Conservation (phyloP, 2,888 invertebrate species). For the Drosophila kanekoi region DNA sequence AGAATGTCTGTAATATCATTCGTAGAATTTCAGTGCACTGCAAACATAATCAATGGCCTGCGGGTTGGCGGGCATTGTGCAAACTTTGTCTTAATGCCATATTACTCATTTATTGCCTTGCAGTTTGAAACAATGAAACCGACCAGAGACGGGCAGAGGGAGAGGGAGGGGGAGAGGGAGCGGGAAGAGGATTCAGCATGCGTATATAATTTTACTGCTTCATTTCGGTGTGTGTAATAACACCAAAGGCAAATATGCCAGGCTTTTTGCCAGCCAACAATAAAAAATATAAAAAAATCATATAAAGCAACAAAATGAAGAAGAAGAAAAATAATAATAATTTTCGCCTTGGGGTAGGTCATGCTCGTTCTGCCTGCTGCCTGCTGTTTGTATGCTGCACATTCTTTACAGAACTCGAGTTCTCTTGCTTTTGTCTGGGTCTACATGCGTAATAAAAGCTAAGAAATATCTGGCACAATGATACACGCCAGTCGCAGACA, state of each 20-base stretch:
- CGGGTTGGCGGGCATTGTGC: constrained; percentile 29
- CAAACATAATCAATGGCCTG: constrained; percentile 37
- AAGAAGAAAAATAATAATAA: constrained; percentile 73
- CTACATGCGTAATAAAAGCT: constrained; percentile 66
- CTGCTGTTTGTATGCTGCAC: constrained; percentile 65
- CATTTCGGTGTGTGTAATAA: constrained; percentile 65
- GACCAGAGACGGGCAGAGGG: neutral
- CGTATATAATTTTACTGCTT: constrained; percentile 71
- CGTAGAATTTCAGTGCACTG: constrained; percentile 40
- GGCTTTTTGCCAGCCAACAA: constrained; percentile 40
- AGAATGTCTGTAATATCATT: constrained; percentile 4
- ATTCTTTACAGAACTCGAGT: constrained; percentile 44
- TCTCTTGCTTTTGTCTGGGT: constrained; percentile 36
- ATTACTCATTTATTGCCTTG: constrained; percentile 71
- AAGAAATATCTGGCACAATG: constrained; percentile 55
- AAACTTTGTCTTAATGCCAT: constrained; percentile 63
- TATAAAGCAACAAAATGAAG: constrained; percentile 53
- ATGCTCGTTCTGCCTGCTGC: constrained; percentile 52
- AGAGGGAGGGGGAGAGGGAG: neutral
- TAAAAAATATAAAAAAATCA: constrained; percentile 50
- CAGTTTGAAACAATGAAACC: constrained; percentile 58
- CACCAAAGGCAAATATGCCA: constrained; percentile 62
- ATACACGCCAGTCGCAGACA: constrained; percentile 24
- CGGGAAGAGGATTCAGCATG: constrained; percentile 35
- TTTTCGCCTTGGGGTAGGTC: constrained; percentile 83